Base-by-base conservation (phyloP, 2,113 vertebrate species). In the Laticauda laticaudata region DNA sequence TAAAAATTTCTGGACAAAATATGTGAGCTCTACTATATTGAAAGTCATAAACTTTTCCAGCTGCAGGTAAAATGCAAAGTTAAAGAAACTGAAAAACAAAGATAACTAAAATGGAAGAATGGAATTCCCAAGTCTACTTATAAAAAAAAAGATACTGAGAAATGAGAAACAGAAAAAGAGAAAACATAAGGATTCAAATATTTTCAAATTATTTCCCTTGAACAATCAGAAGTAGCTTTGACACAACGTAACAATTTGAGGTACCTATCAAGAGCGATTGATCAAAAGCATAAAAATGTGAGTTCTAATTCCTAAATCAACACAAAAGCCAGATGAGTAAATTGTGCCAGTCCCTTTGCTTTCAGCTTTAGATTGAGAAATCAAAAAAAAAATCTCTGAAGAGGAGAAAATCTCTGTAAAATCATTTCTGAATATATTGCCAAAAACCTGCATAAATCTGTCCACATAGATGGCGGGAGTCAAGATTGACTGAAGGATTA, bases 41-140 rank as follows among this genome's bases (percentile, higher is more conserved):
- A 11, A 8, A 92, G 29, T 21, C 56, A 59, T 34, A 91, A 2
- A 23, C 0, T 91, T 11, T 55, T 21, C 56, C 75, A 92, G 75
- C 86, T 54, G 57, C 23, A 93, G 39, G 91, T 18, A 92, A 91
- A 95, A 94, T 45, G n/a, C 92, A 88, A 90, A 85, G 95, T 95
- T 95, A 95, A 87, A 24, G 29, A n/a, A 69, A 21, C 91, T 7
- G 3, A 18, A 48, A 51, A 29, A 56, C 2, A 34, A 81, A 75
- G 11, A 54, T 34, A 75, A 45, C 12, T 55, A 12, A 90, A 7
- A 18, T 14, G 29, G 48, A 54, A 54, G 64, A n/a, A 54, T 51
- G 51, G 9, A 34, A 24, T 81, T 81, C 7, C 34, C 34, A 20
- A 81, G 69, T 39, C n/a, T 75, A 20, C 18, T 81, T 39, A 81